phyloP scores from a whole-genome alignment of 2,797 vertebrate species.

The Labroides dimidiatus region DNA sequence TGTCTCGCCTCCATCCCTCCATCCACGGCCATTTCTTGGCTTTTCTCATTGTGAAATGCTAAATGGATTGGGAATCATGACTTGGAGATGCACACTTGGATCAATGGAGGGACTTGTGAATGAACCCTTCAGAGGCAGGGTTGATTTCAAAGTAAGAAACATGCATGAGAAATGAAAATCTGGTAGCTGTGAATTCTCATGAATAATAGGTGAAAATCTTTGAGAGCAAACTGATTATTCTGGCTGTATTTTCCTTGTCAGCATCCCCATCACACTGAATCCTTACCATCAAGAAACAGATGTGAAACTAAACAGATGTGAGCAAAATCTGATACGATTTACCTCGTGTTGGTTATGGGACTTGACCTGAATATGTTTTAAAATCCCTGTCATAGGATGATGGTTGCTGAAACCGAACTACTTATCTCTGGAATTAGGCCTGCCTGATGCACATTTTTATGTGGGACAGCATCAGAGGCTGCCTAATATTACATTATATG shows the following conservation, averaged over 20 bases:
- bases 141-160: constrained; percentile 14
- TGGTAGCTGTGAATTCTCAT: neutral
- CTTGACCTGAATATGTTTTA: constrained; percentile 32
- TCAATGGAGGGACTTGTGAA: constrained; percentile 29
- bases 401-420: constrained; percentile 39
- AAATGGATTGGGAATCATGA: constrained; percentile 2
- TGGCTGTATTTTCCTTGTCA: neutral
- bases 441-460: constrained; percentile 45
- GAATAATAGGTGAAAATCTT: neutral
- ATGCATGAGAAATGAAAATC: neutral
- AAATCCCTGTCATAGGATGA: constrained; percentile 21
- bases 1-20: constrained; percentile 11
- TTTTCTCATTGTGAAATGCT: neutral
- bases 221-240: neutral
- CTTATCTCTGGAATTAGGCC: constrained; percentile 45
- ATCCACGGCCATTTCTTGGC: neutral
- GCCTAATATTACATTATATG: constrained; percentile 19
- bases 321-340: constrained; percentile 1
- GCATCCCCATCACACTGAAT: neutral
- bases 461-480: constrained; percentile 26
- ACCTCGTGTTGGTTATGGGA: constrained; percentile 19
- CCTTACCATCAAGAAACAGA: constrained; percentile 5
- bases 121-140: constrained; percentile 24
- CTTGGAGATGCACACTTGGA: neutral
- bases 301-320: neutral